Conservation (phyloP, 2,888 invertebrate genomes). For the Drosophila anceps region DNA sequence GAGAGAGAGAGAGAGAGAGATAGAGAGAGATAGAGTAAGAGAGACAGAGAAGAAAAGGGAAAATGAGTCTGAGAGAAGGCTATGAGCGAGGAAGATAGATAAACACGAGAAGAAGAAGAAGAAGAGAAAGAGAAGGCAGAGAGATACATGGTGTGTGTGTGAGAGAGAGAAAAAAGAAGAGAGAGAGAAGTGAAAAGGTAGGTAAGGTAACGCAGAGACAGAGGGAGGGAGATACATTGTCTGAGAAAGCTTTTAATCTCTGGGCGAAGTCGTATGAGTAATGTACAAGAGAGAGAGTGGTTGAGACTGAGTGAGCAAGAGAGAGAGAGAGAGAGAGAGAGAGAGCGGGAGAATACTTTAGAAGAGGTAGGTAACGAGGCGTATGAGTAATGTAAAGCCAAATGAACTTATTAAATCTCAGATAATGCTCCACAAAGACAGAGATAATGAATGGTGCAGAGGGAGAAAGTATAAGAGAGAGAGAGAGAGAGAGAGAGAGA, state of each 20-base stretch:
- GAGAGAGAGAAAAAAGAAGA: not conserved
- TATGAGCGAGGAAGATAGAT: not conserved
- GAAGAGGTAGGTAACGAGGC: constrained; percentile 1
- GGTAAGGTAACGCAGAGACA: not conserved
- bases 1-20: too few relatives aligned
- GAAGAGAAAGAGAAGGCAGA: too few relatives aligned
- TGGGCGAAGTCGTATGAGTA: too few relatives aligned
- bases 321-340: too few relatives aligned
- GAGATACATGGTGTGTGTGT: too few relatives aligned
- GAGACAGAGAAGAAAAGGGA: not conserved
- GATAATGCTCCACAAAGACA: not conserved
- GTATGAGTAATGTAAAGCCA: constrained; percentile 33
- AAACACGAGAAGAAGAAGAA: not conserved
- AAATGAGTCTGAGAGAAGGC: not conserved
- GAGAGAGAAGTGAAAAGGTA: not conserved
- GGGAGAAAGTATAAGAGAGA: not conserved
- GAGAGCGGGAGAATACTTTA: too few relatives aligned
- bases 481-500: constrained; percentile 1
- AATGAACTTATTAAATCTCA: constrained; percentile 55
- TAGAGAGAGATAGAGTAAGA: too few relatives aligned
- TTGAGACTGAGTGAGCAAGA: not conserved
- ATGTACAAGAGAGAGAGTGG: not conserved
- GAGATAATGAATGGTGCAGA: not conserved
- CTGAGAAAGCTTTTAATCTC: too few relatives aligned
- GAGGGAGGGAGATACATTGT: not conserved